Evolutionary conservation across 2,888 invertebrate genomes (phyloP), one percentile per base, ranked within the genome.

Genomic region (Heliconius erato): DNA sequence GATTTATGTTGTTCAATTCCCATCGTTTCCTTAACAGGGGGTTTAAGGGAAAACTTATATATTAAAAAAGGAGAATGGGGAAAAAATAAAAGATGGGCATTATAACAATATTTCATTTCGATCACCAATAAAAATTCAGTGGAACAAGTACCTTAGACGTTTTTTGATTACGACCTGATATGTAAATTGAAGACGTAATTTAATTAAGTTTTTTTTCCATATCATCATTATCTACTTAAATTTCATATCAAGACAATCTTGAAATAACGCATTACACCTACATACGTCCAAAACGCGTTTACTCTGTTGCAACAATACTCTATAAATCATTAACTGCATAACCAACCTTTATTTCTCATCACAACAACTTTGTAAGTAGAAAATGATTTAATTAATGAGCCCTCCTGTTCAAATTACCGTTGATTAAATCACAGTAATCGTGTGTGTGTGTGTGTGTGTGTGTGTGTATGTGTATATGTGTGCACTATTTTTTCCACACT

Each of bases 331-430:
- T 76, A 76, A 76, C 3, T 40, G 16, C 35, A 76, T 35, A 35
- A 35, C 23, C 16, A 76, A 63, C 76, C 59, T 76, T 76, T 63
- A 9, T n/a, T 63, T 63, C 35, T 32, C 74, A 49, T 76, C 32
- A 63, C n/a, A 76, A 76, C 63, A n/a, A 7, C 14, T 59, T 76
- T 76, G 35, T 76, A 76, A 26, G 35, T 63, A 76, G 40, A 32
- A 76, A 76, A 40, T 76, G n/a, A 40, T 40, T 76, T 63, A 76
- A 63, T 76, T 76, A 35, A 35, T 12, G 35, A 63, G 63, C 11
- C 63, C 63, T 32, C 35, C n/a, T 12, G 59, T 35, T 63, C 35
- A 19, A 63, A 76, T 76, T 76, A 59, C 35, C 35, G 35, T 63
- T 63, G 32, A 16, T 72, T 72, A 49, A 44, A 72, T 49, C 76